Conservation (phyloP, 2,888 invertebrate species). For the Leucania comma region DNA sequence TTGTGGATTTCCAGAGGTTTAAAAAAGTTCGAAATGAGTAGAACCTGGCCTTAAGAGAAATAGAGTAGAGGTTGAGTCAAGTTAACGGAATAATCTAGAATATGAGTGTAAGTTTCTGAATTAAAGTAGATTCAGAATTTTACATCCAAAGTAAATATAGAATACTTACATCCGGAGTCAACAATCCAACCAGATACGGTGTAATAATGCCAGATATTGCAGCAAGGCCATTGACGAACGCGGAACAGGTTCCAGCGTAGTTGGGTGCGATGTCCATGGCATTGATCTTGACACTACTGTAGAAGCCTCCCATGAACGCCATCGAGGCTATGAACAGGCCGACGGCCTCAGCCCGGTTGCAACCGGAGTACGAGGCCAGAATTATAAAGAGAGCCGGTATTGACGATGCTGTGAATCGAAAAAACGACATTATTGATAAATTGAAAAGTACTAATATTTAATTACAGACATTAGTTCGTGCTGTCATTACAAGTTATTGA, state of each 20-base stretch:
- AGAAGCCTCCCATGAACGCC: conserved; percentile 93
- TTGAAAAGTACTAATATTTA: background rate
- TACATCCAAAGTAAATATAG: background rate
- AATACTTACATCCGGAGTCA: conserved; percentile 91
- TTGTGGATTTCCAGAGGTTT: too few relatives aligned
- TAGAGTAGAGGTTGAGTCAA: too few relatives aligned
- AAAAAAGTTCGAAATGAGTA: too few relatives aligned
- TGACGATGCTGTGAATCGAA: conserved; percentile 89
- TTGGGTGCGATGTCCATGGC: conserved; percentile 92
- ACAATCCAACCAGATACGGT: conserved; percentile 90
- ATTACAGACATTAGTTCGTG: background rate
- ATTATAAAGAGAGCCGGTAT: conserved; percentile 92
- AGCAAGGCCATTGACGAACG: conserved; percentile 92
- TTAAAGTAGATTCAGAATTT: background rate
- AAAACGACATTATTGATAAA: conserved; percentile 44
- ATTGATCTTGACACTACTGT: conserved; percentile 93
- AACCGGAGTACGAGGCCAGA: conserved; percentile 92
- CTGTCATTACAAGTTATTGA: background rate
- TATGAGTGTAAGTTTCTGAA: background rate
- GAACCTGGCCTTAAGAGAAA: too few relatives aligned
- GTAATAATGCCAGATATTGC: conserved; percentile 91
- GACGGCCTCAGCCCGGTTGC: conserved; percentile 86
- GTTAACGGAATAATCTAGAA: background rate
- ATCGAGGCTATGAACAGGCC: conserved; percentile 91
- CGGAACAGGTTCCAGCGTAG: conserved; percentile 92